These are phyloP conservation scores for Drosophila histrio DNA, from an alignment of 2,888 invertebrate species.

Conservation along the genomic window DNA sequence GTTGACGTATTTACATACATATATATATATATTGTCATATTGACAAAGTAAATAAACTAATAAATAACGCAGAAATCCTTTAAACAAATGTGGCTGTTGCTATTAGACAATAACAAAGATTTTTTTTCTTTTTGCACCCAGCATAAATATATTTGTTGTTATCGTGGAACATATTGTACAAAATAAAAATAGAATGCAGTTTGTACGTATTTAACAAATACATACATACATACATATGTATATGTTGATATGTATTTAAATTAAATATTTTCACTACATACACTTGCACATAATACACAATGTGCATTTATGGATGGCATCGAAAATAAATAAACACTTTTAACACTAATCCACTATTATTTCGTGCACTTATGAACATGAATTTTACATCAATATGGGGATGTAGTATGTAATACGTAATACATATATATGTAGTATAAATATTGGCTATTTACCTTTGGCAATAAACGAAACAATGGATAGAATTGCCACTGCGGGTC, in stretches of 20 bases:
- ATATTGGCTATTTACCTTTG: constrained; percentile 28
- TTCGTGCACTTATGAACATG: not conserved
- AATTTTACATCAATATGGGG: constrained; percentile 4
- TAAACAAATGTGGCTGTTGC: not conserved
- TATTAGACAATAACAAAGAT: constrained; percentile 4
- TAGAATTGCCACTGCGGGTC: constrained; percentile 7
- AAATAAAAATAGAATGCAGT: constrained; percentile 29
- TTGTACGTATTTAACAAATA: constrained; percentile 12
- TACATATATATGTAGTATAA: constrained; percentile 20
- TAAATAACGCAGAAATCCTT: not conserved
- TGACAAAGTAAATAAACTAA: not conserved
- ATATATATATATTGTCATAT: no score
- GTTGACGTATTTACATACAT: not conserved
- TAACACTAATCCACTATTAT: not conserved
- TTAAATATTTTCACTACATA: constrained; percentile 7
- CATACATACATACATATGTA: not conserved
- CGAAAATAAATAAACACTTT: constrained; percentile 22
- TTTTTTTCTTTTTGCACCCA: not conserved
- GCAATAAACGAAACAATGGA: constrained; percentile 10
- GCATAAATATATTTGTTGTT: constrained; percentile 12
- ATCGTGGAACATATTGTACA: constrained; percentile 3
- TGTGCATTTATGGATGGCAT: constrained; percentile 15
- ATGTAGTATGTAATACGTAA: constrained; percentile 34
- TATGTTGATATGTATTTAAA: constrained; percentile 10
- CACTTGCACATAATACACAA: constrained; percentile 6